Evolutionary conservation across 2,888 invertebrate genomes (phyloP).

Genomic region (Prosopocoilus inquinatus): DNA sequence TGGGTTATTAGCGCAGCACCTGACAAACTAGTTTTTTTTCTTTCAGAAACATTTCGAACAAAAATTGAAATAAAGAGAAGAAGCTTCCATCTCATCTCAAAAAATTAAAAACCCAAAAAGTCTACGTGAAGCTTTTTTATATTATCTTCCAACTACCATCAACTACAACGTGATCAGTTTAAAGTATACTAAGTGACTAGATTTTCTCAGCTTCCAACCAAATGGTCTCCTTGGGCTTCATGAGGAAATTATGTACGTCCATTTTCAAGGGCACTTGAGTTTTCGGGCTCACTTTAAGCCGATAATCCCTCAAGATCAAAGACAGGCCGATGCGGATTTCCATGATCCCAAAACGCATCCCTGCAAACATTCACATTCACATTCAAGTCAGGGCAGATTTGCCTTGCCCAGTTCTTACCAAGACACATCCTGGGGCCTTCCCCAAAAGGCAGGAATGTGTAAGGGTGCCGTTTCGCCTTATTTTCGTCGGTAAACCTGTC

Average conservation of each 20-base stretch:
- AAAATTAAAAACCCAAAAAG: too few species aligned
- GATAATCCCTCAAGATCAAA: slow-evolving; percentile 49
- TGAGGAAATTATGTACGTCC: slow-evolving; percentile 47
- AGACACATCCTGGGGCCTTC: slow-evolving; percentile 37
- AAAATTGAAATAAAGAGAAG: too few species aligned
- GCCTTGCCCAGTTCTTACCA: slow-evolving; percentile 26
- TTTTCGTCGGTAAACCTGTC: slow-evolving; percentile 34
- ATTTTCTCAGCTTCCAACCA: slow-evolving; percentile 47
- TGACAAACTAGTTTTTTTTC: too few species aligned
- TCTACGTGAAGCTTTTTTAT: too few species aligned
- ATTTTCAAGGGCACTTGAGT: slow-evolving; percentile 49
- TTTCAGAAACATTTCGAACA: too few species aligned
- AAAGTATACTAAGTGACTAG: neutral
- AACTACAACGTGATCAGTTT: too few species aligned
- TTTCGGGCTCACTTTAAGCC: slow-evolving; percentile 46
- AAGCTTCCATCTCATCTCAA: too few species aligned
- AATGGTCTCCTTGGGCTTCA: slow-evolving; percentile 49
- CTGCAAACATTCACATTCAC: slow-evolving; percentile 33
- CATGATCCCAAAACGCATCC: slow-evolving; percentile 53
- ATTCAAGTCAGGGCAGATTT: neutral
- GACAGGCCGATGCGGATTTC: slow-evolving; percentile 53
- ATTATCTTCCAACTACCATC: too few species aligned
- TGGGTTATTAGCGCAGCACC: too few species aligned
- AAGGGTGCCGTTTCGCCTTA: slow-evolving; percentile 25
- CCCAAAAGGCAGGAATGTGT: slow-evolving; percentile 37